These are phyloP conservation scores for Danionella dracula DNA, from an alignment of 2,797 vertebrate genomes.

Conservation along the genomic window DNA sequence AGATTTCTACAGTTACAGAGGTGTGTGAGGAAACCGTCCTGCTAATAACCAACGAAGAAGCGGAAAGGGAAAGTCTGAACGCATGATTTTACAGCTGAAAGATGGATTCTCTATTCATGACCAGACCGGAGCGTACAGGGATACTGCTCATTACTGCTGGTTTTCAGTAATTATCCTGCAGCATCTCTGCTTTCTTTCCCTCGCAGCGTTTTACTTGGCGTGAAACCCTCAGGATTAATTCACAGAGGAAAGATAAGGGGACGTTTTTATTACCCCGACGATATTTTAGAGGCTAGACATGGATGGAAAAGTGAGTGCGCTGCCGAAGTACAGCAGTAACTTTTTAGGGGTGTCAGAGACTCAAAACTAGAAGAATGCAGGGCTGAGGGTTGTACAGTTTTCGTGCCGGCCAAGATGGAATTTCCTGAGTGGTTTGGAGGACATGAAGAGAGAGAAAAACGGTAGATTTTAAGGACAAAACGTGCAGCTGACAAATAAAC, in stretches of 20 bases:
- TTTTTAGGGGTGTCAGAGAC: conserved; percentile 59
- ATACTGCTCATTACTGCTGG: conserved; percentile 37
- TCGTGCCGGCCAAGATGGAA: no score
- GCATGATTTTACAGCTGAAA: conserved; percentile 8
- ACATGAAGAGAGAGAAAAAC: neutral
- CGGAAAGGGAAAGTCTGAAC: neutral
- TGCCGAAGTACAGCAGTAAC: conserved; percentile 57
- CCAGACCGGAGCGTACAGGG: conserved; percentile 11
- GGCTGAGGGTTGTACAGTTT: no score
- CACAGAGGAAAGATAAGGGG: conserved; percentile 65
- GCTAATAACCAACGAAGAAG: conserved; percentile 17
- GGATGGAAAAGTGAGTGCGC: conserved; percentile 64
- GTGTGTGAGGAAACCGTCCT: conserved; percentile 9
- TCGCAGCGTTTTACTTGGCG: conserved; percentile 37
- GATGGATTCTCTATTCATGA: conserved; percentile 31
- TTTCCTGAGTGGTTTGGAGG: neutral
- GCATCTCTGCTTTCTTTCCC: conserved; percentile 42
- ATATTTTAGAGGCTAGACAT: conserved; percentile 56
- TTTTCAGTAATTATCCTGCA: conserved; percentile 38
- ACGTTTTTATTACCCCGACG: conserved; percentile 59
- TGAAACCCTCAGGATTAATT: conserved; percentile 56
- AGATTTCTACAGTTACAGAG: conserved; percentile 29
- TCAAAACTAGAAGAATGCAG: neutral
- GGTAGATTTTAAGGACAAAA: no score
- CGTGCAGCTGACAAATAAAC: no score